These are phyloP conservation scores for Bubo blakistoni DNA, from an alignment of 2,113 vertebrate species.

Conservation along the genomic window DNA sequence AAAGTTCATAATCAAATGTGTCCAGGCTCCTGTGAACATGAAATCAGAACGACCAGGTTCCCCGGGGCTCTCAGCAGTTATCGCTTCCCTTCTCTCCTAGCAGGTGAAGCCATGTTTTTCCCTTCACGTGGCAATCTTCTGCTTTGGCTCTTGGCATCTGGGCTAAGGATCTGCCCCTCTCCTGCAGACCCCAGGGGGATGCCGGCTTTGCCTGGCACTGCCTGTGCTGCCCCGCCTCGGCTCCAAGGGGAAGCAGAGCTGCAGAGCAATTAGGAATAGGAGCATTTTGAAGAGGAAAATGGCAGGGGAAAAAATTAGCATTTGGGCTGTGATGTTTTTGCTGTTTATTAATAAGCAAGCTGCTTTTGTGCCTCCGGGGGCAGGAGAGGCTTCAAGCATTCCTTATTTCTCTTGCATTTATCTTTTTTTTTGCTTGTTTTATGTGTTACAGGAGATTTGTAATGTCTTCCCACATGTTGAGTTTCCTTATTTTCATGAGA, in stretches of 20 bases:
- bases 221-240: fast-evolving
- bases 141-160: background rate
- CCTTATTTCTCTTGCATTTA: constrained; percentile 3
- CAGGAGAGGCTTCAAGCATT: constrained; percentile 23
- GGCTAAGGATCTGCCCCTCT: background rate
- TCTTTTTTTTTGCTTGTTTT: constrained; percentile 27
- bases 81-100: background rate
- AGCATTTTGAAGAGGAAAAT: constrained; percentile 25
- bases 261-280: background rate
- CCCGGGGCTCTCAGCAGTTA: background rate
- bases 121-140: background rate
- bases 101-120: background rate
- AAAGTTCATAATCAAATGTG: background rate
- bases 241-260: background rate
- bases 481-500: constrained; percentile 44
- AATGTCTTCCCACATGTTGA: constrained; percentile 56
- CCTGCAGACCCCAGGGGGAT: background rate
- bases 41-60: background rate
- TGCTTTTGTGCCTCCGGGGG: fast-evolving
- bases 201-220: background rate
- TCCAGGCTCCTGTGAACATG: background rate
- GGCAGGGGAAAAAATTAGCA: constrained; percentile 21
- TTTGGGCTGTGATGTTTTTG: constrained; percentile 21
- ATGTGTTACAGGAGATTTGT: constrained; percentile 50
- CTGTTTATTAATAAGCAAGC: constrained; percentile 58